Conservation (phyloP, 2,888 invertebrate species). For the Parapristionchus giblindavisi region DNA sequence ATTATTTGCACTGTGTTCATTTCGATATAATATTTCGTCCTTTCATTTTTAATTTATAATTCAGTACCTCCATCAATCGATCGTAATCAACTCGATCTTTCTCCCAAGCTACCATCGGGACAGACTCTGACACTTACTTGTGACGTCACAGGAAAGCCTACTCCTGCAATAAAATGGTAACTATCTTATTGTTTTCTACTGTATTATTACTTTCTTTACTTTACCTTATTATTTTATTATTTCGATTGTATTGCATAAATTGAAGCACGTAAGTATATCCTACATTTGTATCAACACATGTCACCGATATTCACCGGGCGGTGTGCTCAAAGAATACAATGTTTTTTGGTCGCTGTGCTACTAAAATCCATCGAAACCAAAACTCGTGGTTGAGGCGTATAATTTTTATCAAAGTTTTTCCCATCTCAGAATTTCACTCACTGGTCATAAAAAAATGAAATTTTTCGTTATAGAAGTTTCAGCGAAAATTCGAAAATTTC, state of each 20-base stretch:
- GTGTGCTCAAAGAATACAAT: no score
- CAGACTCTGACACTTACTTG: slow-evolving; percentile 75
- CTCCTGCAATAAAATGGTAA: slow-evolving; percentile 74
- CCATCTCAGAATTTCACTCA: not conserved
- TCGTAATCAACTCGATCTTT: slow-evolving; percentile 63
- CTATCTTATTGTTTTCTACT: not conserved
- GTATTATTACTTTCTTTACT: not conserved
- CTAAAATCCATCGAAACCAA: no score
- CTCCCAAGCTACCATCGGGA: slow-evolving; percentile 72
- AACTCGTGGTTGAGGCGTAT: no score
- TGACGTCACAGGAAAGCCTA: slow-evolving; percentile 73
- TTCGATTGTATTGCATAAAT: no score
- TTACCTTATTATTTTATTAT: not conserved
- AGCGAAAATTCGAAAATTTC: no score
- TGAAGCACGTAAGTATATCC: no score
- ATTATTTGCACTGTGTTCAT: no score
- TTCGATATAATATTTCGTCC: not conserved
- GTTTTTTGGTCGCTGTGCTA: no score
- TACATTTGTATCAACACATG: no score
- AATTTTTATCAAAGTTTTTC: not conserved
- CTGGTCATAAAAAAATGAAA: not conserved
- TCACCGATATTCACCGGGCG: no score
- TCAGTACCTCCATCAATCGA: slow-evolving; percentile 72
- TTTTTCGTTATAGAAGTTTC: no score
- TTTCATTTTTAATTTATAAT: slow-evolving; percentile 40